Conservation (phyloP, 2,888 invertebrate genomes). For the Beris chalybata region DNA sequence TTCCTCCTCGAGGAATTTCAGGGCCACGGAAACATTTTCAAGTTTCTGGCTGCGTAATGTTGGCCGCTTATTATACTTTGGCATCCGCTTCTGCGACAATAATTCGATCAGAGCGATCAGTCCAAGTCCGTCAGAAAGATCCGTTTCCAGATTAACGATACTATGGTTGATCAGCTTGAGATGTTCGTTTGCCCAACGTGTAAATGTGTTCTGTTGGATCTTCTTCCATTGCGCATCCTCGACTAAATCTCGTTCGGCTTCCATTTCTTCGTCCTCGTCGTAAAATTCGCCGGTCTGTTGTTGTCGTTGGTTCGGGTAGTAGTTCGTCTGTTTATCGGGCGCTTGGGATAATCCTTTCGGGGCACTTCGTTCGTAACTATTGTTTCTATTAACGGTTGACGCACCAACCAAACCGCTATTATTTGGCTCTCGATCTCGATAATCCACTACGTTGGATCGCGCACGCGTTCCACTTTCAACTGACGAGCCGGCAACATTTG, state of each 20-base stretch:
- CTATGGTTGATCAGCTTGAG: slow-evolving; percentile 77
- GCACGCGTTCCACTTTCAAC: slow-evolving; percentile 56
- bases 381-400: slow-evolving; percentile 15
- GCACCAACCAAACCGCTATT: slow-evolving; percentile 29
- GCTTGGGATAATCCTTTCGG: slow-evolving; percentile 35
- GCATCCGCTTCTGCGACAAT: slow-evolving; percentile 76
- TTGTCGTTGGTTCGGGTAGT: slow-evolving; percentile 37
- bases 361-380: slow-evolving; percentile 32
- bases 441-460: slow-evolving; percentile 47
- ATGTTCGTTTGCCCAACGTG: slow-evolving; percentile 92
- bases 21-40: slow-evolving; percentile 87
- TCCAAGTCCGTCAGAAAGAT: slow-evolving; percentile 81
- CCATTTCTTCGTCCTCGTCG: slow-evolving; percentile 72
- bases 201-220: slow-evolving; percentile 93
- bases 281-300: slow-evolving; percentile 37
- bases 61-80: slow-evolving; percentile 81
- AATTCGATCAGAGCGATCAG: slow-evolving; percentile 78
- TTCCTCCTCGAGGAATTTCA: slow-evolving; percentile 85
- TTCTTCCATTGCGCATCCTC: slow-evolving; percentile 93
- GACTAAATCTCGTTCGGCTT: slow-evolving; percentile 79
- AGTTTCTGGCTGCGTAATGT: slow-evolving; percentile 87
- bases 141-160: slow-evolving; percentile 78
- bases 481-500: slow-evolving; percentile 39
- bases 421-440: slow-evolving; percentile 32
- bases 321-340: slow-evolving; percentile 30